Evolutionary conservation across 1,140 invertebrate genomes (phyloP).

Genomic region (Ostrea denselamellosa): DNA sequence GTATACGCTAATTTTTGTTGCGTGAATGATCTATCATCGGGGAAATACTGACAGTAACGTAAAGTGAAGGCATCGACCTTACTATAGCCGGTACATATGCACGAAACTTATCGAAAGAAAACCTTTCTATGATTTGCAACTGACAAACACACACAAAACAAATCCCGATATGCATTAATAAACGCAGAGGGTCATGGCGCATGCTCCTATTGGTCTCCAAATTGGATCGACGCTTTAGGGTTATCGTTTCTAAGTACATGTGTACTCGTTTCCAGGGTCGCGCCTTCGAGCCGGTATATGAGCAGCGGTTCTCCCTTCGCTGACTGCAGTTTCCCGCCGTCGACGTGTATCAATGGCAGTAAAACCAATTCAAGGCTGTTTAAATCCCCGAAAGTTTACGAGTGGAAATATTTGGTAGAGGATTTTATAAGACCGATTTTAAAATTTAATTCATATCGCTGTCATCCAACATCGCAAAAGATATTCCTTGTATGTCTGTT

Average conservation of each 20-base stretch:
- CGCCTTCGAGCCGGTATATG: not conserved
- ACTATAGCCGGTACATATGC: not conserved
- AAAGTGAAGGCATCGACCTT: not conserved
- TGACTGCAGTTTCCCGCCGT: not conserved
- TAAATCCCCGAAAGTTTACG: not conserved
- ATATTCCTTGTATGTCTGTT: not conserved
- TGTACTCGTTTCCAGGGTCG: constrained; percentile 3
- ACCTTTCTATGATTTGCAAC: no score
- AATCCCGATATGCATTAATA: not conserved
- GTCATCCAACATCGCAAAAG: not conserved
- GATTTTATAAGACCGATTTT: not conserved
- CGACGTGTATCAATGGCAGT: not conserved
- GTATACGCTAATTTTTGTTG: not conserved
- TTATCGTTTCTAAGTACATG: constrained; percentile 8
- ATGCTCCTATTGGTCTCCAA: not conserved
- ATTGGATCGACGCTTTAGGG: not conserved
- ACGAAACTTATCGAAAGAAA: no score
- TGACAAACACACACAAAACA: not conserved
- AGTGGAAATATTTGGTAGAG: not conserved
- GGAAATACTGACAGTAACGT: not conserved
- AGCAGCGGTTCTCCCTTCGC: not conserved
- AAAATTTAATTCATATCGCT: not conserved
- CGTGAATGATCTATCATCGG: not conserved
- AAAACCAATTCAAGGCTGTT: not conserved
- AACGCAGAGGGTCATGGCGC: not conserved